A percentile compares a stretch with the other conserved stretches of the same genome.
phyloP scores from a whole-genome alignment of 2,888 invertebrate genomes.

The Scrobipalpa atriplicella region DNA sequence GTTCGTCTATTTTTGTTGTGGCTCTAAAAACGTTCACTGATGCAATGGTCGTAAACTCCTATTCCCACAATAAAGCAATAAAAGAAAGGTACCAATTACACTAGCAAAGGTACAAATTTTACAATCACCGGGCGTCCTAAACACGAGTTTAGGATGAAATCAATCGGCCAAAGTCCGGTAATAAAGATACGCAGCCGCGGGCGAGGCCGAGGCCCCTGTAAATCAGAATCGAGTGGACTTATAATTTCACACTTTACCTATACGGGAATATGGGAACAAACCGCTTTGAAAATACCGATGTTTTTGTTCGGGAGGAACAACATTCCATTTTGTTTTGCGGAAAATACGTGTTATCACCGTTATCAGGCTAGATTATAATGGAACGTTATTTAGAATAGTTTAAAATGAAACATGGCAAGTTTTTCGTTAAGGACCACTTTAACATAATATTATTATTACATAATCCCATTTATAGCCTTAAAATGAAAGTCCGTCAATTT shows the following conservation, averaged over 20 bases:
- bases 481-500: neutral
- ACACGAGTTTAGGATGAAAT: conserved; percentile 26
- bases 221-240: conserved; percentile 16
- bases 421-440: neutral
- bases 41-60: conserved; percentile 3
- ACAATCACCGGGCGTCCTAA: conserved; percentile 21
- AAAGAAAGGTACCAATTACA: conserved; percentile 24
- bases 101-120: conserved; percentile 25
- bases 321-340: neutral
- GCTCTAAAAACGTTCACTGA: conserved; percentile 4
- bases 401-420: neutral
- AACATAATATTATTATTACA: neutral
- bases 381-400: neutral
- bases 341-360: neutral
- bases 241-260: conserved; percentile 12
- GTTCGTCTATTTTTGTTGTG: neutral
- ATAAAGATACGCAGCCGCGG: conserved; percentile 24
- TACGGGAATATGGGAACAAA: conserved; percentile 17
- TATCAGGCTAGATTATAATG: neutral
- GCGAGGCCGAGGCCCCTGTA: conserved; percentile 23
- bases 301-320: neutral
- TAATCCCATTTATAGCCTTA: neutral
- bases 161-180: conserved; percentile 20
- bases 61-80: conserved; percentile 21
- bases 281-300: neutral